Conservation (phyloP, 2,888 invertebrate species). For the Allophyes oxyacanthae region DNA sequence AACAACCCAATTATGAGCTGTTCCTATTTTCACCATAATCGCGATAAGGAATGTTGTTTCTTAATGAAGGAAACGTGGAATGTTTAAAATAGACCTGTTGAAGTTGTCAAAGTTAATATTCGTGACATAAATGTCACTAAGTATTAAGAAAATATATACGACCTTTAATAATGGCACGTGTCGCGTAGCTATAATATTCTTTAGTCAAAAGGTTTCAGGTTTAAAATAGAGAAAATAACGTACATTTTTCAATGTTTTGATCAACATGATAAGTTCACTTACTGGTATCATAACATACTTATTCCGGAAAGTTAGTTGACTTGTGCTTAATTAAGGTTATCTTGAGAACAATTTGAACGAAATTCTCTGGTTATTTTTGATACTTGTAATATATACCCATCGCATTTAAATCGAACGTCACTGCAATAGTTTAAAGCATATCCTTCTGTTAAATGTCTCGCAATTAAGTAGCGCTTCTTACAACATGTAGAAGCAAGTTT, state of each 20-base stretch:
- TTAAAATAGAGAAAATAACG: conserved; percentile 2
- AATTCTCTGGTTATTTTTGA: neutral
- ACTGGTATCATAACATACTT: neutral
- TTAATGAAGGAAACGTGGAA: conserved; percentile 43
- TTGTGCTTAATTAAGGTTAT: too few relatives aligned
- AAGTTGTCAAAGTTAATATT: conserved; percentile 44
- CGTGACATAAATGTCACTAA: conserved; percentile 47
- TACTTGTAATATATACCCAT: neutral
- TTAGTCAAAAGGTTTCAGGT: conserved; percentile 26
- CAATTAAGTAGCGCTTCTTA: neutral
- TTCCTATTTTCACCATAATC: conserved; percentile 34
- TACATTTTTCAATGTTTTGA: conserved; percentile 5
- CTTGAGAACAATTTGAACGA: neutral
- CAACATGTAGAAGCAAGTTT: conserved; percentile 24
- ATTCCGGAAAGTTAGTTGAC: too few relatives aligned
- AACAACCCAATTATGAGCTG: conserved; percentile 37
- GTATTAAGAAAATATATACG: conserved; percentile 39
- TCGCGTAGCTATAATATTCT: conserved; percentile 24
- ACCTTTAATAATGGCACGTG: conserved; percentile 35
- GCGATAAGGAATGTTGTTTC: conserved; percentile 38
- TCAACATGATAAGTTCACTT: conserved; percentile 15
- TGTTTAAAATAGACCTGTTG: conserved; percentile 36
- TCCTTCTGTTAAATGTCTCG: conserved; percentile 6
- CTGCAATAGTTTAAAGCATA: neutral
- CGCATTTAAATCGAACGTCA: neutral